These are phyloP conservation scores for Mico argentatus DNA, from an alignment of 2,797 vertebrate species.

Conservation along the genomic window DNA sequence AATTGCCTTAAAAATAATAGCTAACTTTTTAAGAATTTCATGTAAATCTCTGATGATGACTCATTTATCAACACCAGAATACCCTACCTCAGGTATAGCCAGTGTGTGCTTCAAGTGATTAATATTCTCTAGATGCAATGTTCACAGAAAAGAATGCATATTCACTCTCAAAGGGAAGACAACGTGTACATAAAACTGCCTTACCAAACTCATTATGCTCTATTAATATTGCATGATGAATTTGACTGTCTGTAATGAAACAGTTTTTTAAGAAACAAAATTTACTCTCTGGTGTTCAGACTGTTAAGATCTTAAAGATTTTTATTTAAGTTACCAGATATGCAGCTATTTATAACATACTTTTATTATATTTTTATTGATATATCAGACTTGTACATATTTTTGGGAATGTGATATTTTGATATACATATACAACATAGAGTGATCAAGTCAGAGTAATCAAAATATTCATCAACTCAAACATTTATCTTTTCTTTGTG, in stretches of 20 bases:
- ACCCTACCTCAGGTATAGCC: conserved; percentile 62
- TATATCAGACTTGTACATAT: background rate
- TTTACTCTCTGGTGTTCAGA: background rate
- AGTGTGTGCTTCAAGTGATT: conserved; percentile 47
- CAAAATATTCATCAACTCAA: background rate
- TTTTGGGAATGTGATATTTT: background rate
- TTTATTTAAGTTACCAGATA: background rate
- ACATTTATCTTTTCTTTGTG: background rate
- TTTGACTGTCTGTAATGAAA: conserved; percentile 4
- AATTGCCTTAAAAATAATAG: conserved; percentile 76
- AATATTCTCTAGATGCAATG: conserved; percentile 67
- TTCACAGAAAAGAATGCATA: conserved; percentile 43
- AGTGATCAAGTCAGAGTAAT: background rate
- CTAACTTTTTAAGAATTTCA: conserved; percentile 78
- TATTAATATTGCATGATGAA: background rate
- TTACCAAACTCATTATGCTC: background rate
- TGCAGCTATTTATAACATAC: background rate
- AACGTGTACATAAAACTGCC: background rate
- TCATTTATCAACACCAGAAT: conserved; percentile 75
- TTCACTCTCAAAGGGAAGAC: conserved; percentile 57
- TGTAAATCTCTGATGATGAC: conserved; percentile 74
- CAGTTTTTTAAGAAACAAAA: conserved; percentile 34
- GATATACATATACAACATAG: background rate
- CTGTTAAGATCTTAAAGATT: background rate
- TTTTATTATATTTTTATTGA: conserved; percentile 13